Conservation (phyloP, 1,140 invertebrate species). For the Listronotus bonariensis region DNA sequence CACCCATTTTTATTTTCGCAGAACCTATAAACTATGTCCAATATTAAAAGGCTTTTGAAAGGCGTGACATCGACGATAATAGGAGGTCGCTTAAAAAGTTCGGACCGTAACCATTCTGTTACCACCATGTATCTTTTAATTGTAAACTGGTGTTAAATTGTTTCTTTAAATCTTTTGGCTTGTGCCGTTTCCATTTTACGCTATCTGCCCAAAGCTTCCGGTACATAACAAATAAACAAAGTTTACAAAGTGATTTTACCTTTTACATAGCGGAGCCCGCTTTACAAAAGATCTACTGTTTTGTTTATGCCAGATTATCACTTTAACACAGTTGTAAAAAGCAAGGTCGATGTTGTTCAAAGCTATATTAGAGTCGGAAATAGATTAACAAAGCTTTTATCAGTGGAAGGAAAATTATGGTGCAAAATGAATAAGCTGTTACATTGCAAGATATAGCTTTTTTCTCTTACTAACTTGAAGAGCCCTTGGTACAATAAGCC, state of each 20-base stretch:
- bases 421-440: slow-evolving; percentile 9
- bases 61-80: slow-evolving; percentile 13
- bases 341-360: slow-evolving; percentile 2
- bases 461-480: too few species aligned
- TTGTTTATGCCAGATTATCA: slow-evolving; percentile 11
- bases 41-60: slow-evolving; percentile 10
- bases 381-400: slow-evolving; percentile 6
- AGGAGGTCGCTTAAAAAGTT: slow-evolving; percentile 5
- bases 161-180: slow-evolving; percentile 16
- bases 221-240: slow-evolving; percentile 22
- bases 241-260: slow-evolving; percentile 11
- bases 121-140: slow-evolving; percentile 18
- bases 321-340: slow-evolving; percentile 12
- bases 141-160: slow-evolving; percentile 6
- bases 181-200: slow-evolving; percentile 11
- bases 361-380: slow-evolving; percentile 4
- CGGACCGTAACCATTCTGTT: slow-evolving; percentile 10
- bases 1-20: slow-evolving; percentile 10
- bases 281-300: slow-evolving; percentile 4
- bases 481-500: too few species aligned
- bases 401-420: background rate
- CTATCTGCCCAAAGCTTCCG: slow-evolving; percentile 19
- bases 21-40: slow-evolving; percentile 19
- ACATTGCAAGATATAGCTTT: too few species aligned
- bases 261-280: background rate